These are phyloP conservation scores for Carcharodon carcharias DNA, from an alignment of 2,797 vertebrate species.

Conservation along the genomic window DNA sequence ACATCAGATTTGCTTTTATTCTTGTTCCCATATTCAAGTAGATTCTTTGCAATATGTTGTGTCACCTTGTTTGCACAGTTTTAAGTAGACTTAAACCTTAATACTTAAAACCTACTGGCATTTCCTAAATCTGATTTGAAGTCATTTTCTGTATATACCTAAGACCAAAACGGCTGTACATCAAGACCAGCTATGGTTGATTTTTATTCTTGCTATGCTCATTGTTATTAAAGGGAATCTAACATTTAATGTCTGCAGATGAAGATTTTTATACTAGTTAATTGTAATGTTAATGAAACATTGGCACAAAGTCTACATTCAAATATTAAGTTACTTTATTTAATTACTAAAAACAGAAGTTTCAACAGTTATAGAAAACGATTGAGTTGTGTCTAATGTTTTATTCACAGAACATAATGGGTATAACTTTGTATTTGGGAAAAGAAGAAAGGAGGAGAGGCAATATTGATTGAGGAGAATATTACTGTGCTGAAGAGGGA, in stretches of 20 bases:
- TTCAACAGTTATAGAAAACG: background rate
- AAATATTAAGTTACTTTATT: background rate
- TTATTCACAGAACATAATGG: background rate
- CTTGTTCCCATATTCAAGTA: background rate
- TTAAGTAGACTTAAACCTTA: slow-evolving; percentile 32
- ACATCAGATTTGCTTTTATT: slow-evolving; percentile 27
- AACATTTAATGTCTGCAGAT: background rate
- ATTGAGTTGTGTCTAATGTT: background rate
- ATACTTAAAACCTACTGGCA: slow-evolving; percentile 15
- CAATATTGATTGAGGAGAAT: background rate
- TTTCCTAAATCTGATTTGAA: slow-evolving; percentile 29
- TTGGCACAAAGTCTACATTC: background rate
- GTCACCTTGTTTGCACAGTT: slow-evolving; percentile 23
- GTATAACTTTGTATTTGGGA: background rate
- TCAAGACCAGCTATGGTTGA: background rate
- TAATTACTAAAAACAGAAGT: background rate
- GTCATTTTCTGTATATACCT: background rate
- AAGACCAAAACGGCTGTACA: background rate
- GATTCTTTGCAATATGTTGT: slow-evolving; percentile 1
- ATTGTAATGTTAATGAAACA: background rate
- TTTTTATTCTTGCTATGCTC: background rate
- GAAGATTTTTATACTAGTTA: background rate
- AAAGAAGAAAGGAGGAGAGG: no score
- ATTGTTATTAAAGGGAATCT: background rate
- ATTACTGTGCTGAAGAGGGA: background rate